Base-by-base conservation (phyloP, 2,888 invertebrate species). In the Aspidapion aeneum region DNA sequence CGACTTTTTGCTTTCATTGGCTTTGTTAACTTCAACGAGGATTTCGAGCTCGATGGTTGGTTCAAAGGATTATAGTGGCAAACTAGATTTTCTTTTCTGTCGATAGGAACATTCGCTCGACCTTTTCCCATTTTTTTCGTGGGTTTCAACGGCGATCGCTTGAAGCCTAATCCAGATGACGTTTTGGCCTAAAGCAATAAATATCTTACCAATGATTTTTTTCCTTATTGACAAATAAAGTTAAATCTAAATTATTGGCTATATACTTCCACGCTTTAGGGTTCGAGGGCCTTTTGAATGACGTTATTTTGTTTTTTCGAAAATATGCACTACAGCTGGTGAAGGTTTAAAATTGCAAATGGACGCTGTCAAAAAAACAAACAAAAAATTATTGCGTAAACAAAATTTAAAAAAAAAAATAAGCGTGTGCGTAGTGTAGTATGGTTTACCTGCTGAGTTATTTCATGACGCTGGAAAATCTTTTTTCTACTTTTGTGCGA, bases 111-210 rank as follows among this genome's bases (percentile, higher is more conserved):
- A 9, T 71, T 64, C 19, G 67, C 63, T 55, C 70, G 57, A 19
- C 61, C 49, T 57, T 65, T 69, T 57, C 18, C 17, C 19, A 63
- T 35, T 20, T 21, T 65, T 52, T 61, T 68, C 19, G 55, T 49
- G 49, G 61, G 21, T 66, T 73, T 73, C 68, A 72, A 66, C 18
- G 75, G 59, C 17, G 75, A 71, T 56, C 74, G 68, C 35, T 35
- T 35, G 35, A 7, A 35, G 35, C 35, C 12, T 35, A 35, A 35
- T 35, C 3, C 35, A 7, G 35, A 3, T 12, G 58, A 71, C 70
- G 71, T 74, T 75, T 69, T 73, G 66, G 54, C 78, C 78, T 78
- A 73, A 72, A 76, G 74, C 72, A 77, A 78, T 69, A 77, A 74
- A 74, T 71, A 66, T 73, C 76, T 78, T 76, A 75, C 77, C 75